These are phyloP conservation scores for Ageneiosus marmoratus DNA, from an alignment of 2,113 vertebrate species.

Conservation along the genomic window DNA sequence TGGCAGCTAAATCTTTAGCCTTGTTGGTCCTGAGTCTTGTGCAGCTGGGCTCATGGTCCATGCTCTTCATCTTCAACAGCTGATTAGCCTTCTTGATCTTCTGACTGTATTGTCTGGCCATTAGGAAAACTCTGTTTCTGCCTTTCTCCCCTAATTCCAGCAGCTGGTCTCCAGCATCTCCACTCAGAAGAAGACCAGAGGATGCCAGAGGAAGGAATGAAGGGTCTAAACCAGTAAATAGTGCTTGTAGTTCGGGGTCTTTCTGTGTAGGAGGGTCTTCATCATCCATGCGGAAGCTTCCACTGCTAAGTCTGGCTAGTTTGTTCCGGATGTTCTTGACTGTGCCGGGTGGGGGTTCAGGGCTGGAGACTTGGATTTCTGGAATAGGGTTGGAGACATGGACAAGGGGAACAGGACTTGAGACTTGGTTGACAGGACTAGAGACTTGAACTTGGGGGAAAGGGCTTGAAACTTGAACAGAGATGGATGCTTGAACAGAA, in stretches of 20 bases:
- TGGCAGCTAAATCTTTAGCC: conserved; percentile 88
- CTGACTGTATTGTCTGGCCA: conserved; percentile 97
- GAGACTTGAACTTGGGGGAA: neutral
- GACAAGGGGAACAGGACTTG: neutral
- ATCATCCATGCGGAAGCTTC: conserved; percentile 76
- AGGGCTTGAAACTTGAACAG: neutral
- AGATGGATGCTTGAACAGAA: neutral
- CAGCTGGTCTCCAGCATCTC: conserved; percentile 68
- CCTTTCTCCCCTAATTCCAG: conserved; percentile 81
- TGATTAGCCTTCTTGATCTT: conserved; percentile 98
- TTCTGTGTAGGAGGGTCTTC: conserved; percentile 68
- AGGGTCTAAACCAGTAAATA: conserved; percentile 76
- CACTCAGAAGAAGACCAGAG: conserved; percentile 70
- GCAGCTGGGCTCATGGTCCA: conserved; percentile 81
- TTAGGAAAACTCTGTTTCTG: conserved; percentile 89
- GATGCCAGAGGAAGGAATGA: conserved; percentile 75
- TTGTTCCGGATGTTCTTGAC: conserved; percentile 75
- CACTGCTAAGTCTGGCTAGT: conserved; percentile 76
- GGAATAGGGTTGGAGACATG: neutral
- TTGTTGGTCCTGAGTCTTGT: conserved; percentile 67
- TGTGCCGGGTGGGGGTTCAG: conserved; percentile 73
- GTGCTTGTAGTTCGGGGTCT: conserved; percentile 71
- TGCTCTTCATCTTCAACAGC: conserved; percentile 88
- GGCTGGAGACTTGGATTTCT: conserved; percentile 57
- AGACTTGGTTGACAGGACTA: neutral